Conservation (phyloP, 2,797 vertebrate species). For the Myripristis murdjan region DNA sequence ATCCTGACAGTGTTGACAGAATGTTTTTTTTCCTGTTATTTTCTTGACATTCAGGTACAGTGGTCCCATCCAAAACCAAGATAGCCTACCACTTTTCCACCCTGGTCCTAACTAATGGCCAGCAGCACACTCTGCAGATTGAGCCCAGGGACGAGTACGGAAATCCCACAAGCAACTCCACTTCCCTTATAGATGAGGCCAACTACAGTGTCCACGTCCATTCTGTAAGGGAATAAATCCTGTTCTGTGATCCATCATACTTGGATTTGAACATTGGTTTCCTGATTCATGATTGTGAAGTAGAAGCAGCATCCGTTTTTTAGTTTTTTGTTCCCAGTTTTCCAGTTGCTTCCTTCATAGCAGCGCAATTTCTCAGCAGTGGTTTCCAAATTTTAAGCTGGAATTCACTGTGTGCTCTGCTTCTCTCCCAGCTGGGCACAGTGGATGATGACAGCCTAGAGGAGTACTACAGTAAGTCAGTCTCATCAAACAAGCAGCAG, state of each 20-base stretch:
- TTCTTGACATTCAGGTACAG: conserved; percentile 87
- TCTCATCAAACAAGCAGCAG: conserved; percentile 92
- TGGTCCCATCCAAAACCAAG: conserved; percentile 98
- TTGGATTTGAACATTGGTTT: conserved; percentile 11
- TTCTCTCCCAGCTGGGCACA: conserved; percentile 88
- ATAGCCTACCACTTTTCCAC: conserved; percentile 98
- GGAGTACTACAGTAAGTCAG: conserved; percentile 90
- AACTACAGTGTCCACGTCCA: conserved; percentile 93
- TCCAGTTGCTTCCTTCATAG: neutral
- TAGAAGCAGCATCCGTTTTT: conserved; percentile 18
- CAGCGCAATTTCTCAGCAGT: neutral
- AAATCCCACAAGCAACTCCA: conserved; percentile 96
- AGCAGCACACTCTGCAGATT: conserved; percentile 96
- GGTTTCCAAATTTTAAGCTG: conserved; percentile 22
- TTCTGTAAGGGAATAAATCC: conserved; percentile 85
- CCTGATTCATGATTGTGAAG: conserved; percentile 19
- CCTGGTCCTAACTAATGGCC: conserved; percentile 93
- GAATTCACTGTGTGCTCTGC: conserved; percentile 19
- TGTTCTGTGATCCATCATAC: neutral
- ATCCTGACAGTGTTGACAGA: neutral
- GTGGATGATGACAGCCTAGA: conserved; percentile 91
- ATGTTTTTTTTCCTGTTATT: conserved; percentile 1
- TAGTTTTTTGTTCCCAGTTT: conserved; percentile 8
- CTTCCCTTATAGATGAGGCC: conserved; percentile 92
- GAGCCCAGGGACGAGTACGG: conserved; percentile 97